These are phyloP conservation scores for Cataglyphis rosenhaueri DNA, from an alignment of 2,888 invertebrate species.

Conservation along the genomic window DNA sequence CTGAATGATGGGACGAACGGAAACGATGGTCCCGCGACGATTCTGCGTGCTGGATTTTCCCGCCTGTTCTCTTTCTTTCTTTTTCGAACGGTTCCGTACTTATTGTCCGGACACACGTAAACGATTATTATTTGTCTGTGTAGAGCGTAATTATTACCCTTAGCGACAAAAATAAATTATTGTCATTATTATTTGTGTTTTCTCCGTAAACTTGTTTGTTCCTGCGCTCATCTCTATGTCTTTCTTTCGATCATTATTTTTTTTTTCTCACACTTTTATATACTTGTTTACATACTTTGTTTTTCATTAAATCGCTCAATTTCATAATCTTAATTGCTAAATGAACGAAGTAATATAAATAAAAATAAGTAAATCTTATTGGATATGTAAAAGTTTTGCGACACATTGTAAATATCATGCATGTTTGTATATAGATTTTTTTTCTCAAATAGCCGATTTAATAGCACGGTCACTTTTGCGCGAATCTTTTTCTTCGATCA, in stretches of 20 bases:
- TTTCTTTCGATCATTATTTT: constrained; percentile 15
- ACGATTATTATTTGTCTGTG: constrained; percentile 81
- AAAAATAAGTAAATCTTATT: background rate
- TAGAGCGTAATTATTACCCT: constrained; percentile 79
- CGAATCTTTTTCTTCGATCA: constrained; percentile 20
- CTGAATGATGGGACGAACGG: background rate
- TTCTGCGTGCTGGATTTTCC: constrained; percentile 25
- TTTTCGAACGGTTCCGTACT: constrained; percentile 78
- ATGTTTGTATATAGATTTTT: background rate
- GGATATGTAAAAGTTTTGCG: background rate
- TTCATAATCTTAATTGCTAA: constrained; percentile 30
- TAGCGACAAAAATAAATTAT: constrained; percentile 83
- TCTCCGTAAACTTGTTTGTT: constrained; percentile 45
- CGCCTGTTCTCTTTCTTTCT: constrained; percentile 12
- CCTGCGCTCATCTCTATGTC: constrained; percentile 39
- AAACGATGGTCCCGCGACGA: constrained; percentile 13
- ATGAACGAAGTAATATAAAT: background rate
- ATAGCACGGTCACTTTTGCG: constrained; percentile 11
- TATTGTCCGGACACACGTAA: constrained; percentile 79
- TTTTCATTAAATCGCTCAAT: constrained; percentile 56
- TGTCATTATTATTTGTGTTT: constrained; percentile 75
- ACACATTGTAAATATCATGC: background rate
- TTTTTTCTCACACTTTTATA: constrained; percentile 16
- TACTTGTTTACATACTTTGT: background rate
- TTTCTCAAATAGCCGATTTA: constrained; percentile 8